Conservation (phyloP, 2,888 invertebrate species). For the Pristionchus mayeri region DNA sequence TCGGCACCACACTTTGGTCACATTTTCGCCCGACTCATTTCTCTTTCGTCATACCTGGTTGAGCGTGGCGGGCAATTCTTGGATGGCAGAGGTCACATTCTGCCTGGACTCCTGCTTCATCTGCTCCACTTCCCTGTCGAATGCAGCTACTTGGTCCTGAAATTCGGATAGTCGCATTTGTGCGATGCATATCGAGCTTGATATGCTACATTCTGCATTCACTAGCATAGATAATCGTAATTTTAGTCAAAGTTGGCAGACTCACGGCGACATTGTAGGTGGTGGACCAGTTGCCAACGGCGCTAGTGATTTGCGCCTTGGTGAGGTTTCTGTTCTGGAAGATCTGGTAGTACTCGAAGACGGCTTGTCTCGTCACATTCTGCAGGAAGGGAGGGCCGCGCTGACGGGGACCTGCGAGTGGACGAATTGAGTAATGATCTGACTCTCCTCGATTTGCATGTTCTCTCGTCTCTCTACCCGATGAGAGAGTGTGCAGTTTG, state of each 20-base stretch:
- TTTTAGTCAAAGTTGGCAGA: neutral
- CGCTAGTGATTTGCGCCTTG: neutral
- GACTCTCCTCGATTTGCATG: too few relatives aligned
- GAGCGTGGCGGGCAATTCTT: constrained; percentile 9
- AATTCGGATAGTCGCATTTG: too few relatives aligned
- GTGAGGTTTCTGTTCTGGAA: neutral
- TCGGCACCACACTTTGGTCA: neutral
- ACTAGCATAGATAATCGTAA: too few relatives aligned
- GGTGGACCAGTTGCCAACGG: constrained; percentile 14
- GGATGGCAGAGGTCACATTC: constrained; percentile 5
- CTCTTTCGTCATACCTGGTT: neutral
- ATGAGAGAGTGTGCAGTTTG: too few relatives aligned
- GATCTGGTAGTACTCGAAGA: constrained; percentile 9
- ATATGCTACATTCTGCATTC: too few relatives aligned
- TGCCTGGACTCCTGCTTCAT: neutral
- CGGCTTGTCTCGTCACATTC: constrained; percentile 21
- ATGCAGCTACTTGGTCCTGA: constrained; percentile 35
- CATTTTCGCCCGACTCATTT: neutral
- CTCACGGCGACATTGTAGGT: constrained; percentile 39
- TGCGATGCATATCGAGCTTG: too few relatives aligned
- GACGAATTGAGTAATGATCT: too few relatives aligned
- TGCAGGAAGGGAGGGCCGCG: constrained; percentile 6
- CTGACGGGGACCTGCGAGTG: neutral
- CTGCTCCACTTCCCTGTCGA: neutral
- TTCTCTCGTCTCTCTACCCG: too few relatives aligned